Conservation (phyloP, 2,113 vertebrate species). For the Ceratotherium simum region DNA sequence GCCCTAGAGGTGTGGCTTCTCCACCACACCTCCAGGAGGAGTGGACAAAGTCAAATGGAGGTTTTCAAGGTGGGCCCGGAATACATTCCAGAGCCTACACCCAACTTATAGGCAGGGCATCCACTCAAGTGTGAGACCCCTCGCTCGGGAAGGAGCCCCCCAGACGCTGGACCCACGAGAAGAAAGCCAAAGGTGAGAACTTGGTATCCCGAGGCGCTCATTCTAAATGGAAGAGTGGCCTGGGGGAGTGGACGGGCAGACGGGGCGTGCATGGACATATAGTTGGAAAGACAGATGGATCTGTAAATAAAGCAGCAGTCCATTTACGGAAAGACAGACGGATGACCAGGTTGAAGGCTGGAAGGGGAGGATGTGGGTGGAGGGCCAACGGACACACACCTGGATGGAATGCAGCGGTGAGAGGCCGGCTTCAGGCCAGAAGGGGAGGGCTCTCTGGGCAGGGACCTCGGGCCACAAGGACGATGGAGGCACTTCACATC, state of each 20-base stretch:
- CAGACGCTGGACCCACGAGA: rapidly evolving
- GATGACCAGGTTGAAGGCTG: background rate
- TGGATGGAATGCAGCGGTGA: background rate
- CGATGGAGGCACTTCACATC: rapidly evolving
- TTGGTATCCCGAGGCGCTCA: rapidly evolving
- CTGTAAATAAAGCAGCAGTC: background rate
- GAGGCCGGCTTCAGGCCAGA: rapidly evolving
- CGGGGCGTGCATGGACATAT: background rate
- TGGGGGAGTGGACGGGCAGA: rapidly evolving
- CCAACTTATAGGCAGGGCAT: background rate
- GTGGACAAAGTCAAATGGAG: too few species aligned
- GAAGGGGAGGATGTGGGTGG: background rate
- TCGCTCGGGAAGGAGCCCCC: background rate
- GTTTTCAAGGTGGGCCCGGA: background rate
- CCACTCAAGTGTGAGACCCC: background rate
- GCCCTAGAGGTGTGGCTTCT: background rate
- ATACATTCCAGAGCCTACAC: background rate
- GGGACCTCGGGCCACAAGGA: background rate
- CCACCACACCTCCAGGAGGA: too few species aligned
- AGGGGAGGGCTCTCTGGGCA: rapidly evolving
- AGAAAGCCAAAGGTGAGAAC: rapidly evolving
- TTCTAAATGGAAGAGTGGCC: too few species aligned
- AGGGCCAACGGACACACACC: background rate
- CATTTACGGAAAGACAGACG: background rate
- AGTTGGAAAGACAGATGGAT: background rate